These are phyloP conservation scores for Heliocidaris tuberculata DNA, from an alignment of 35 echinoderm and acorn worm species.

Conservation along the genomic window DNA sequence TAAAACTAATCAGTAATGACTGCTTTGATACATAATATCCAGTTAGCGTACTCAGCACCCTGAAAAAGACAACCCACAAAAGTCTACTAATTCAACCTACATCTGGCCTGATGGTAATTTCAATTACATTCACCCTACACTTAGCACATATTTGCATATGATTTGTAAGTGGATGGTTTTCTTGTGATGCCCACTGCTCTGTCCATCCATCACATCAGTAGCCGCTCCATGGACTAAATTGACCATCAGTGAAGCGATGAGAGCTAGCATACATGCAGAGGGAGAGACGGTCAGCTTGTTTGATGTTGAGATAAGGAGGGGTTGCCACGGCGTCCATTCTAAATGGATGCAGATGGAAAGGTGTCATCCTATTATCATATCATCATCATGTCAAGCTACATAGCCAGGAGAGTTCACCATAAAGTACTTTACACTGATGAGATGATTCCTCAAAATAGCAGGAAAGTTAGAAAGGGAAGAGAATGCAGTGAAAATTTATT, in stretches of 20 bases:
- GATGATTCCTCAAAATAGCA: background rate
- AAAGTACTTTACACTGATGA: background rate
- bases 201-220: background rate
- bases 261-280: background rate
- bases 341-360: background rate
- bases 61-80: no score
- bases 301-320: background rate
- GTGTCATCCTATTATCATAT: slow-evolving; percentile 18
- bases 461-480: background rate
- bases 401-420: background rate
- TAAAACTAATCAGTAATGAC: no score
- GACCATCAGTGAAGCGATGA: background rate
- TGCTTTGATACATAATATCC: no score
- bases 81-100: background rate
- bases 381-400: background rate
- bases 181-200: background rate
- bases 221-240: background rate
- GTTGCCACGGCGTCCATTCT: background rate
- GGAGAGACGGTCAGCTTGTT: background rate
- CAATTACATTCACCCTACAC: background rate
- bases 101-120: background rate
- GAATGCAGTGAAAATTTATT: no score
- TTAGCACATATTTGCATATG: background rate
- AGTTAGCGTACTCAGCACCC: no score
- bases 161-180: background rate